Conservation (phyloP, 92 coral and sea anemone genomes). For the Paragorgia papillata region DNA sequence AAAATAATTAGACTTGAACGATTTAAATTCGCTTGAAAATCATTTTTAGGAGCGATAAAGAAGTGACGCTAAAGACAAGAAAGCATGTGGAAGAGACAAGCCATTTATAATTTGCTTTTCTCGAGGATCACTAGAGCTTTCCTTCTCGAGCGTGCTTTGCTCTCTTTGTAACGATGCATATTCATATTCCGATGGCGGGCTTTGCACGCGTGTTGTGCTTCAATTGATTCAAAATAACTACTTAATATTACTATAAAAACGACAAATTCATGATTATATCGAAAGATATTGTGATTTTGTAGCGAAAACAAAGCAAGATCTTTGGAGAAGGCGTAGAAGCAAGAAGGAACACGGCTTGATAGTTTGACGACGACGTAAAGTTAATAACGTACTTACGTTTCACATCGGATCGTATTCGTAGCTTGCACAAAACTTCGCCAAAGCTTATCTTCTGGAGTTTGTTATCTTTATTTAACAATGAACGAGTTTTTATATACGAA, state of each 20-base stretch:
- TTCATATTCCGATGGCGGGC: slow-evolving; percentile 35
- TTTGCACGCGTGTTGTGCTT: slow-evolving; percentile 2
- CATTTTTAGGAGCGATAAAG: not conserved
- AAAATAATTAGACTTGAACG: not conserved
- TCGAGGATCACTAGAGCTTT: too few relatives aligned
- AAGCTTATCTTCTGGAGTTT: not conserved
- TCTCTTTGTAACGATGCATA: not conserved
- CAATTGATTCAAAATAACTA: slow-evolving; percentile 1
- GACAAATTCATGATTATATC: not conserved
- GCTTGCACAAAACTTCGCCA: not conserved
- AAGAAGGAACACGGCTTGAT: not conserved
- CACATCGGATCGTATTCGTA: not conserved
- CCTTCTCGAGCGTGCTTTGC: slow-evolving; percentile 6
- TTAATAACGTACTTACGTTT: not conserved
- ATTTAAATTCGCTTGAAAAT: not conserved
- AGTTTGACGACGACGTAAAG: not conserved
- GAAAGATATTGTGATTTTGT: too few relatives aligned
- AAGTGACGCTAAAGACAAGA: not conserved
- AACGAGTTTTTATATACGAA: not conserved
- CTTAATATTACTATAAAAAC: not conserved
- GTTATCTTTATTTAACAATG: not conserved
- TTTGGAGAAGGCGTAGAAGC: too few relatives aligned
- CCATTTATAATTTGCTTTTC: not conserved
- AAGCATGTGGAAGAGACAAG: not conserved
- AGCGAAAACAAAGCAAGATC: too few relatives aligned